Evolutionary conservation across 1,140 invertebrate species (phyloP).

Genomic region (Bombus terrestris): DNA sequence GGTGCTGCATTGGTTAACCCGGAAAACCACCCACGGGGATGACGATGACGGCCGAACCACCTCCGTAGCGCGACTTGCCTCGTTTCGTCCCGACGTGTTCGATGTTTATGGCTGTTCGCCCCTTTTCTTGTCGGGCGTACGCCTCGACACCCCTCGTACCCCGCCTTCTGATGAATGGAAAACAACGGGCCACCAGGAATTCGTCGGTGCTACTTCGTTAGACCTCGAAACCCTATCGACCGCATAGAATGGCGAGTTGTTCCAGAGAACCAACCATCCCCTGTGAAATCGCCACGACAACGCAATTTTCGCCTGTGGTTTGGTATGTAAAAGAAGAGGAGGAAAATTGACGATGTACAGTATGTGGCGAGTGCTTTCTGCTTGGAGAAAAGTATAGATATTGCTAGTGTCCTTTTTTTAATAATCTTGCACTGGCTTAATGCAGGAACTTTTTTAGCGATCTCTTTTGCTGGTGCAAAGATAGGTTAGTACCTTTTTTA

Average conservation of each 20-base stretch:
- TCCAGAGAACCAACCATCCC: background rate
- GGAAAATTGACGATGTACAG: background rate
- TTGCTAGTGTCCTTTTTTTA: too few species aligned
- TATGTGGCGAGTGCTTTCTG: background rate
- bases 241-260: constrained; percentile 33
- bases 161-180: constrained; percentile 22
- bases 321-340: constrained; percentile 37
- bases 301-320: constrained; percentile 43
- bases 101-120: constrained; percentile 20
- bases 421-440: too few species aligned
- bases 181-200: constrained; percentile 24
- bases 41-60: constrained; percentile 46
- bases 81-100: constrained; percentile 10
- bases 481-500: too few species aligned
- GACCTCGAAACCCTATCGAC: background rate
- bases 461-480: too few species aligned
- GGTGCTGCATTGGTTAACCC: constrained; percentile 68
- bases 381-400: constrained; percentile 3
- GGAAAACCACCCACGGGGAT: constrained; percentile 61
- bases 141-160: background rate
- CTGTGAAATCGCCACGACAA: constrained; percentile 31
- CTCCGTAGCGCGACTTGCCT: constrained; percentile 27
- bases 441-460: too few species aligned
- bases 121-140: constrained; percentile 16
- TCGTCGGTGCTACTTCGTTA: constrained; percentile 16